These are phyloP conservation scores for Pollenia labialis DNA, from an alignment of 2,888 invertebrate species.

Conservation along the genomic window DNA sequence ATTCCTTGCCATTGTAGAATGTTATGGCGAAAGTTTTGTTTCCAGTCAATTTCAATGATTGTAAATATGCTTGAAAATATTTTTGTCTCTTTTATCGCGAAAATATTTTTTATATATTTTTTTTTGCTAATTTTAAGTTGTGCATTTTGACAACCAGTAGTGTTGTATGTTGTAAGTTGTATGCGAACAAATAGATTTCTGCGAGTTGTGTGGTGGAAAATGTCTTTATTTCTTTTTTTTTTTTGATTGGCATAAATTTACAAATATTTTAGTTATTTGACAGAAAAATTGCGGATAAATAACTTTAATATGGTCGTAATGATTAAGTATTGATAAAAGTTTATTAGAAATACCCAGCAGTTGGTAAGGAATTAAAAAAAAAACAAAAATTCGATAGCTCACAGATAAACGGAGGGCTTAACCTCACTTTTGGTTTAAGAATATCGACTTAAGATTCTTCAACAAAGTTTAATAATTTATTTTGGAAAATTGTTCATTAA, in stretches of 20 bases:
- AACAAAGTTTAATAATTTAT: no score
- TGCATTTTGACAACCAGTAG: slow-evolving; percentile 15
- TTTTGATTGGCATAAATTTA: neutral
- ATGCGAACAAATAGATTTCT: neutral
- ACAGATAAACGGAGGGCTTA: no score
- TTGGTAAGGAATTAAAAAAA: neutral
- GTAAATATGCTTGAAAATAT: neutral
- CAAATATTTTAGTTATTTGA: neutral
- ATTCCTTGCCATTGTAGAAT: no score
- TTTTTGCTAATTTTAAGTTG: slow-evolving; percentile 4
- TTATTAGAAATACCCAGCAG: neutral
- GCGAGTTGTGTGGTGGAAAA: slow-evolving; percentile 5
- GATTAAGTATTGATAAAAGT: neutral
- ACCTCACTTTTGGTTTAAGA: no score
- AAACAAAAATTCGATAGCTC: neutral
- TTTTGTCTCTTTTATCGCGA: neutral
- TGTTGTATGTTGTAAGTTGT: neutral
- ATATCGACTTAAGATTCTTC: no score
- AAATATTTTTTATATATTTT: neutral
- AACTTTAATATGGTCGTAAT: slow-evolving; percentile 11
- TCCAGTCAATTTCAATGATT: no score
- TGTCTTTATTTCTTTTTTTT: neutral
- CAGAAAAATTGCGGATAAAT: neutral
- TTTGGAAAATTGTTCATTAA: no score
- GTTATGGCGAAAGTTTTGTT: no score